A percentile compares a stretch with the other conserved stretches of the same genome.
phyloP scores from a whole-genome alignment of 1,140 invertebrate genomes.

The Acyrthosiphon pisum region DNA sequence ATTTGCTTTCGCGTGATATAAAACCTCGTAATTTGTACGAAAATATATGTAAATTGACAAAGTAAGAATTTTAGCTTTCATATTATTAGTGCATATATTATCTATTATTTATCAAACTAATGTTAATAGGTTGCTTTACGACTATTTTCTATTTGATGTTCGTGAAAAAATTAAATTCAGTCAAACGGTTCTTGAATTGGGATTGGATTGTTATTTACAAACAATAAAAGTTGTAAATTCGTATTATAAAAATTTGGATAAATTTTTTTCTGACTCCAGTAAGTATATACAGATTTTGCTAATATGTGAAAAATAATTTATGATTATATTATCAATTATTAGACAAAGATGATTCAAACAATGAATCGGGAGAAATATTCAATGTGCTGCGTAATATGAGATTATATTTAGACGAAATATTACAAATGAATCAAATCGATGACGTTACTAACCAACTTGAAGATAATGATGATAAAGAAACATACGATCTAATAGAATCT shows the following conservation, averaged over 20 bases:
- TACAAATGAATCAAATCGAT: conserved; percentile 28
- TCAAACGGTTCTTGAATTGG: background rate
- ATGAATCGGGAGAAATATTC: background rate
- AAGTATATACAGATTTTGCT: background rate
- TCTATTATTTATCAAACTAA: background rate
- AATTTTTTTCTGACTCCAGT: conserved; percentile 36
- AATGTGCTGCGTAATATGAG: conserved; percentile 24
- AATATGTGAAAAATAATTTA: background rate
- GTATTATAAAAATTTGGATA: conserved; percentile 36
- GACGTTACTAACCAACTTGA: background rate
- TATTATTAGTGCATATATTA: background rate
- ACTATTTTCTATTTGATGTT: conserved; percentile 46
- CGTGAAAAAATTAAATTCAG: conserved; percentile 25
- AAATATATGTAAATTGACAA: conserved; percentile 43
- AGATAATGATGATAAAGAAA: background rate
- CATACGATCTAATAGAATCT: conserved; percentile 23
- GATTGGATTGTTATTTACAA: conserved; percentile 48
- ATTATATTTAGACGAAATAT: conserved; percentile 32
- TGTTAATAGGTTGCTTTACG: conserved; percentile 35
- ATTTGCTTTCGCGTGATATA: background rate
- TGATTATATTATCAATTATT: background rate
- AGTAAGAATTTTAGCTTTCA: background rate
- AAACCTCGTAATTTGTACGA: conserved; percentile 40
- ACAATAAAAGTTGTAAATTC: conserved; percentile 21
- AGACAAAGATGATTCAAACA: background rate